phyloP scores from a whole-genome alignment of 1,140 invertebrate species.

The Prorops nasuta region DNA sequence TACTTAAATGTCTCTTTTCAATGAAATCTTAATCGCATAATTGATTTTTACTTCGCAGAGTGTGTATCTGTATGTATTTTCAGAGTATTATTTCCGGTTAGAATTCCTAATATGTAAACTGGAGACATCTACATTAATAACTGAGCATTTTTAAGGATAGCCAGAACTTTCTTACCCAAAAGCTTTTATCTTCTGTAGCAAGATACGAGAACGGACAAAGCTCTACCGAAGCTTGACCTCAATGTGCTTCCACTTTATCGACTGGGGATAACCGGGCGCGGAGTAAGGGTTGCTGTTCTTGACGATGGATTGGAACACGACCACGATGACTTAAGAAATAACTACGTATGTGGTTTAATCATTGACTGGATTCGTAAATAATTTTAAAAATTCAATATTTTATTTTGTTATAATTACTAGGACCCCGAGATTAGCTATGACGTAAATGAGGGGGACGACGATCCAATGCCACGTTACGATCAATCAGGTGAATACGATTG shows the following conservation, averaged over 20 bases:
- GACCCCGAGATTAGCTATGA: slow-evolving; percentile 84
- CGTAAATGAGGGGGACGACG: slow-evolving; percentile 72
- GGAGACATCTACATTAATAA: too few relatives aligned
- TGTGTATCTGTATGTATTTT: too few relatives aligned
- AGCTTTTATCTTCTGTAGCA: slow-evolving; percentile 29
- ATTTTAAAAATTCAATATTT: neutral
- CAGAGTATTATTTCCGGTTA: too few relatives aligned
- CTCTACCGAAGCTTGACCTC: slow-evolving; percentile 69
- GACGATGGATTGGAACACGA: slow-evolving; percentile 85
- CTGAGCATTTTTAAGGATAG: too few relatives aligned
- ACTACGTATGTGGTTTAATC: slow-evolving; percentile 69
- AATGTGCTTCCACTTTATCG: slow-evolving; percentile 78
- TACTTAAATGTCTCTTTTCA: too few relatives aligned
- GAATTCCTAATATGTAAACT: too few relatives aligned
- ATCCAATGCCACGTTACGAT: slow-evolving; percentile 74
- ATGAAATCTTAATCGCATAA: too few relatives aligned
- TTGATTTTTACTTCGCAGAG: too few relatives aligned
- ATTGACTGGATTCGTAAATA: neutral
- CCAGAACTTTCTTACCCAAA: too few relatives aligned
- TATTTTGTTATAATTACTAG: slow-evolving; percentile 45
- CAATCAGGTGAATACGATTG: slow-evolving; percentile 37
- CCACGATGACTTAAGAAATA: slow-evolving; percentile 74
- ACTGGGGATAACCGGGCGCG: slow-evolving; percentile 76
- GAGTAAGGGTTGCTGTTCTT: slow-evolving; percentile 77
- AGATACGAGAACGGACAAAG: slow-evolving; percentile 44